Percentiles rank a stretch among this genome's conserved stretches.
Conservation (phyloP, 1,140 invertebrate genomes). For the Adoxophyes honmai region DNA sequence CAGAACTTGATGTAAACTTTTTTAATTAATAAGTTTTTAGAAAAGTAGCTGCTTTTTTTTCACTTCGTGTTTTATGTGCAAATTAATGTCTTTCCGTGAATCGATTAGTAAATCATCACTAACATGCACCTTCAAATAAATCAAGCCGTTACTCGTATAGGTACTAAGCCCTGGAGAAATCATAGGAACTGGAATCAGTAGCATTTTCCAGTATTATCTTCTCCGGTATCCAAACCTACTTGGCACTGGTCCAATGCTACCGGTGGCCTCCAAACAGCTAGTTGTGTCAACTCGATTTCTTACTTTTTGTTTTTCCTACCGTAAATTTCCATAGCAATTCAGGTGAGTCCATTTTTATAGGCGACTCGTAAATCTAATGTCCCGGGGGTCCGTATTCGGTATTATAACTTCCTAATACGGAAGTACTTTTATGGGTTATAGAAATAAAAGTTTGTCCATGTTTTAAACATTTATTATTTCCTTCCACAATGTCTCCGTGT, state of each 20-base stretch:
- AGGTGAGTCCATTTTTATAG: conserved; percentile 4
- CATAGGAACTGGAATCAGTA: too few relatives aligned
- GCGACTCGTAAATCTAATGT: conserved; percentile 2
- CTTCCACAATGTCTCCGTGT: not conserved
- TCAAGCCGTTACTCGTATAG: too few relatives aligned
- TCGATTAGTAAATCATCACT: too few relatives aligned
- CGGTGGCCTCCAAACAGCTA: not conserved
- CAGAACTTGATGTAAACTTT: too few relatives aligned
- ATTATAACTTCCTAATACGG: not conserved
- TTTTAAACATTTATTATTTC: conserved; percentile 12
- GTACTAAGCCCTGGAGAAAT: too few relatives aligned
- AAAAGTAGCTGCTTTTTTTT: too few relatives aligned
- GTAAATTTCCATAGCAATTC: conserved; percentile 1
- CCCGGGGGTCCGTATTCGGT: not conserved
- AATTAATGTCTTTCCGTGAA: too few relatives aligned
- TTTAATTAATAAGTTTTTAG: too few relatives aligned
- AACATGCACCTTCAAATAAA: too few relatives aligned
- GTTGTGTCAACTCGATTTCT: not conserved
- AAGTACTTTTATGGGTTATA: not conserved
- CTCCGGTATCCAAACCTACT: not conserved
- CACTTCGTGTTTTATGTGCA: too few relatives aligned
- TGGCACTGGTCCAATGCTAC: not conserved
- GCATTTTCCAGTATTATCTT: too few relatives aligned
- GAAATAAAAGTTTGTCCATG: not conserved
- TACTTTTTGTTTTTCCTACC: conserved; percentile 2